These are phyloP conservation scores for Tautogolabrus adspersus DNA, from an alignment of 2,113 vertebrate species.

Conservation along the genomic window DNA sequence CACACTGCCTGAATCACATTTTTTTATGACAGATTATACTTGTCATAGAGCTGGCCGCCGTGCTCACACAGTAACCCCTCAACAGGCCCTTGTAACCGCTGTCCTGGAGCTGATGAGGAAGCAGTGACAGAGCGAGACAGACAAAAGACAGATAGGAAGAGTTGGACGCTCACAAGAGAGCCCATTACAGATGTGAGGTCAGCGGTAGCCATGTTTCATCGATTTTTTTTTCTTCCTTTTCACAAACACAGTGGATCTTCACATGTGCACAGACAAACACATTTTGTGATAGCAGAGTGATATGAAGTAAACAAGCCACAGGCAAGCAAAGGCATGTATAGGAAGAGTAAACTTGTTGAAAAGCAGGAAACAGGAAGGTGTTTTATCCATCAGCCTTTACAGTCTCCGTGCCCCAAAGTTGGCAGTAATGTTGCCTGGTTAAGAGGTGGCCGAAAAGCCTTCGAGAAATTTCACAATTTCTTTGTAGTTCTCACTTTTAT, in stretches of 20 bases:
- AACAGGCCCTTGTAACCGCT: not conserved
- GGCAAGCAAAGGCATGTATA: conserved; percentile 4
- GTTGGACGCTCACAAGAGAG: conserved; percentile 23
- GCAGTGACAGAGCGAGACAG: not conserved
- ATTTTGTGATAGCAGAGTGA: not conserved
- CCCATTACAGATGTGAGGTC: conserved; percentile 31
- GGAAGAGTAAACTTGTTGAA: conserved; percentile 27
- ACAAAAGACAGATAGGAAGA: conserved; percentile 31
- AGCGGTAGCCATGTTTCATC: conserved; percentile 52
- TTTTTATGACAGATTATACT: not conserved
- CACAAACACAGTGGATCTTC: conserved; percentile 20
- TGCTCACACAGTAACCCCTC: not conserved
- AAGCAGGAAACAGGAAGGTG: conserved; percentile 28
- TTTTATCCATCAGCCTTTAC: conserved; percentile 50
- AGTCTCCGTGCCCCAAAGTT: not conserved
- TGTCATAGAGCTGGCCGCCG: not conserved
- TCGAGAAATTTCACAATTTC: conserved; percentile 41
- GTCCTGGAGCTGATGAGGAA: conserved; percentile 1
- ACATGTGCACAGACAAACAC: not conserved
- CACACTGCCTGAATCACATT: not conserved
- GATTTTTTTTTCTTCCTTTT: conserved; percentile 42
- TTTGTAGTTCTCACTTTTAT: conserved; percentile 51
- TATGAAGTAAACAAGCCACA: conserved; percentile 4
- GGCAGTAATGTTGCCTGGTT: conserved; percentile 9
- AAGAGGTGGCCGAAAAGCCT: conserved; percentile 32